Conservation (phyloP, 2,888 invertebrate species). For the Steinernema carpocapsae region DNA sequence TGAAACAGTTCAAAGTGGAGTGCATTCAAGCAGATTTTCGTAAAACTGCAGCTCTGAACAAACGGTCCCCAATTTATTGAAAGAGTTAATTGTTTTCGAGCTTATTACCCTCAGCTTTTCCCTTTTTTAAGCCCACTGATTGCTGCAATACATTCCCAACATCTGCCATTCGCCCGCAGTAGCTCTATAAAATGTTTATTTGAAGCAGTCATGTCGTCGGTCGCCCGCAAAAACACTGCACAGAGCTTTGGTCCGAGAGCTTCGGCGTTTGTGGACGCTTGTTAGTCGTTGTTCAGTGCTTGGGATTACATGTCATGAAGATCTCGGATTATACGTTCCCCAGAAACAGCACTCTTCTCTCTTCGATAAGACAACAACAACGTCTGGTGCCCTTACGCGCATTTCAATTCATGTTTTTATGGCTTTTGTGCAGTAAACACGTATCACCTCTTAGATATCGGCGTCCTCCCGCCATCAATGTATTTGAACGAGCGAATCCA, state of each 20-base stretch:
- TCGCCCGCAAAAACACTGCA: conserved; percentile 31
- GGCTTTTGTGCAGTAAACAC: too few relatives aligned
- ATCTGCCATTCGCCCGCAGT: conserved; percentile 24
- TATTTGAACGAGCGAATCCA: neutral
- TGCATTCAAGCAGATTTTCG: too few relatives aligned
- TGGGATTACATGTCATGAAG: neutral
- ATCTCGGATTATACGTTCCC: neutral
- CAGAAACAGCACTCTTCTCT: neutral
- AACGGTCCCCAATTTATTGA: too few relatives aligned
- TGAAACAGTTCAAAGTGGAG: too few relatives aligned
- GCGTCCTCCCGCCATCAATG: neutral
- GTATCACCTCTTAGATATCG: too few relatives aligned
- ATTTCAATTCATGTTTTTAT: too few relatives aligned
- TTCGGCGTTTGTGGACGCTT: conserved; percentile 16
- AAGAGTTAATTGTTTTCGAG: too few relatives aligned
- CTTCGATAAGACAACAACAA: neutral
- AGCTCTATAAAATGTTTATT: conserved; percentile 35
- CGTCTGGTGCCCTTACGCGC: too few relatives aligned
- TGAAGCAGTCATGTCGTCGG: conserved; percentile 34
- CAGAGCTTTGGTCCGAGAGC: conserved; percentile 7
- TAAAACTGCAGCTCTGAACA: too few relatives aligned
- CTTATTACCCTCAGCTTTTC: neutral
- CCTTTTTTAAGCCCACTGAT: conserved; percentile 19
- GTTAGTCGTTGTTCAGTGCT: conserved; percentile 1
- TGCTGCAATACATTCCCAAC: conserved; percentile 18